Percentiles rank a stretch among this genome's conserved stretches.
phyloP scores from a whole-genome alignment of 2,888 invertebrate species.

The Podotricha telesiphe region DNA sequence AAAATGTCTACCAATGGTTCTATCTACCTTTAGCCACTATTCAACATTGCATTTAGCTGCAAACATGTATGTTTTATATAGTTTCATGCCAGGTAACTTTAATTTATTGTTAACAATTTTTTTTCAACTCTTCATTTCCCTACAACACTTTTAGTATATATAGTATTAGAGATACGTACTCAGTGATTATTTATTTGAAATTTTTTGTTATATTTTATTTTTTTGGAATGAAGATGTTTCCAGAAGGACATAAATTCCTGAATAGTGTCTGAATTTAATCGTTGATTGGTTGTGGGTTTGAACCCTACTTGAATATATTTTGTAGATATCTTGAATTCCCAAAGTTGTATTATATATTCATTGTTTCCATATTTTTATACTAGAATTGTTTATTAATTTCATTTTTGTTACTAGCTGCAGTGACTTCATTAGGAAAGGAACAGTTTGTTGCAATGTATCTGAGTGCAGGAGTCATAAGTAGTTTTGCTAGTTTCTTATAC shows the following conservation, averaged over 20 bases:
- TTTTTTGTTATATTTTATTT: background rate
- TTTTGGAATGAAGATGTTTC: no score
- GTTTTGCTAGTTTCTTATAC: conserved; percentile 91
- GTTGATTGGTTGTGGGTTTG: no score
- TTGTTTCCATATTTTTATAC: background rate
- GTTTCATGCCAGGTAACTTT: conserved; percentile 85
- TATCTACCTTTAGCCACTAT: conserved; percentile 98
- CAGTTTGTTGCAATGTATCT: conserved; percentile 96
- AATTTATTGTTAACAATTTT: background rate
- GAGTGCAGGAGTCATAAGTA: conserved; percentile 93
- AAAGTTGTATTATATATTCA: background rate
- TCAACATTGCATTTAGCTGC: conserved; percentile 92
- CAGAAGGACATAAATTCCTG: no score
- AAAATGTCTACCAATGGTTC: conserved; percentile 93
- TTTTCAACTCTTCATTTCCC: background rate
- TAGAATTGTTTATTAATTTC: background rate
- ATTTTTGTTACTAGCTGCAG: conserved; percentile 80
- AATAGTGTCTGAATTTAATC: no score
- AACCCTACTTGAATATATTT: no score
- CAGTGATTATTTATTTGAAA: background rate
- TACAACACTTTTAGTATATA: no score
- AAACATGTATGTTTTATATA: conserved; percentile 98
- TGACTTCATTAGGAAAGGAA: conserved; percentile 91
- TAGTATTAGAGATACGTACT: no score
- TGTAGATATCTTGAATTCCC: no score